Evolutionary conservation across 2,113 vertebrate genomes (phyloP).

Genomic region (Madoqua kirkii): DNA sequence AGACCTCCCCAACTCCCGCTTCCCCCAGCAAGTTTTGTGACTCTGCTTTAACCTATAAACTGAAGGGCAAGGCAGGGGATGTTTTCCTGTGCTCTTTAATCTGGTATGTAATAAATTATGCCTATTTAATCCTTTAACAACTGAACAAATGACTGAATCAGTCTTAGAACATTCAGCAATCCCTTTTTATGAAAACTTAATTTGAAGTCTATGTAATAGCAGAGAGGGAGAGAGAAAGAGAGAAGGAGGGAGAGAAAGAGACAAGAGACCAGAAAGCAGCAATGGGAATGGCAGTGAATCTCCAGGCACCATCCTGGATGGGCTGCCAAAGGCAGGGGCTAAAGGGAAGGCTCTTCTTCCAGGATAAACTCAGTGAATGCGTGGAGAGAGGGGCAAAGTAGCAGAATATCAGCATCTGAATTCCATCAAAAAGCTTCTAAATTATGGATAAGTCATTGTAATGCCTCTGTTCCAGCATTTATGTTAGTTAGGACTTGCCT

Average conservation of each 20-base stretch:
- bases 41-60: neutral
- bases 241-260: neutral
- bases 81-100: neutral
- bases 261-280: neutral
- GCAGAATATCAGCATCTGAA: neutral
- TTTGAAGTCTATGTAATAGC: neutral
- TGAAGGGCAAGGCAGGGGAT: neutral
- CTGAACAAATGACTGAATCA: neutral
- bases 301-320: neutral
- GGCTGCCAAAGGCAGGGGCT: neutral
- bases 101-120: neutral
- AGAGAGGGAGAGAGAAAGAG: neutral
- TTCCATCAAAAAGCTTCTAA: neutral
- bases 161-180: neutral
- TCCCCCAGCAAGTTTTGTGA: neutral
- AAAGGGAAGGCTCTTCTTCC: neutral
- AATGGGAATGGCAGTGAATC: neutral
- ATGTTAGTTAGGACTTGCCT: neutral
- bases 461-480: too few relatives aligned
- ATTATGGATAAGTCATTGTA: neutral
- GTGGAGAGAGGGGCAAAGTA: neutral
- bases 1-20: neutral
- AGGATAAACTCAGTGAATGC: too few relatives aligned
- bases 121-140: slow-evolving; percentile 51
- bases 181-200: neutral